A percentile compares a stretch with the other conserved stretches of the same genome.
Evolutionary conservation across 2,113 vertebrate genomes (phyloP).

Genomic region (Alethe diademata): DNA sequence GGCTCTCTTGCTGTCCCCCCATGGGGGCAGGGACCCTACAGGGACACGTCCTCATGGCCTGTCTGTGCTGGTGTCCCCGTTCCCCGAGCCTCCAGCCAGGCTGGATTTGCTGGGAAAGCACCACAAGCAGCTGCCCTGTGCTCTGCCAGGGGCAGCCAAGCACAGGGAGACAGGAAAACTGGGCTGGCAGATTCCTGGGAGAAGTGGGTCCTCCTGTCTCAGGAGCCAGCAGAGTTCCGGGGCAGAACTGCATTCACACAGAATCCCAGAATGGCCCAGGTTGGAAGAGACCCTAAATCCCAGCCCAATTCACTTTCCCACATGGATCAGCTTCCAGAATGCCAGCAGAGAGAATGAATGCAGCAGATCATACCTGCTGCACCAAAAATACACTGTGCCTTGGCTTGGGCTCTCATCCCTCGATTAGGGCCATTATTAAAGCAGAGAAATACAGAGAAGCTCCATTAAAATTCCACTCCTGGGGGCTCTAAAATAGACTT

Average conservation of each 20-base stretch:
- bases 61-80: rapidly evolving
- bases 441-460: background rate
- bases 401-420: background rate
- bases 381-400: background rate
- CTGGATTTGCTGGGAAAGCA: background rate
- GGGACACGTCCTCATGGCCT: rapidly evolving
- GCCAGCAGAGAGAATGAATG: background rate
- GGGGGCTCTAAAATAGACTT: background rate
- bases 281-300: background rate
- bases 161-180: rapidly evolving
- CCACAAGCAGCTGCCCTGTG: rapidly evolving
- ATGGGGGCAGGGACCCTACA: rapidly evolving
- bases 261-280: background rate
- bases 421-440: background rate
- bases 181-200: background rate
- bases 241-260: background rate
- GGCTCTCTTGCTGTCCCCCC: background rate
- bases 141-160: rapidly evolving
- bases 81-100: background rate
- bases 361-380: background rate
- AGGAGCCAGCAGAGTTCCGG: background rate
- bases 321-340: background rate
- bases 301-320: background rate
- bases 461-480: background rate
- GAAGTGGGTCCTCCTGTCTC: background rate